A percentile compares a stretch with the other conserved stretches of the same genome.
These are phyloP conservation scores for Heliconius eleuchia DNA, from an alignment of 1,140 invertebrate species.

Conservation along the genomic window DNA sequence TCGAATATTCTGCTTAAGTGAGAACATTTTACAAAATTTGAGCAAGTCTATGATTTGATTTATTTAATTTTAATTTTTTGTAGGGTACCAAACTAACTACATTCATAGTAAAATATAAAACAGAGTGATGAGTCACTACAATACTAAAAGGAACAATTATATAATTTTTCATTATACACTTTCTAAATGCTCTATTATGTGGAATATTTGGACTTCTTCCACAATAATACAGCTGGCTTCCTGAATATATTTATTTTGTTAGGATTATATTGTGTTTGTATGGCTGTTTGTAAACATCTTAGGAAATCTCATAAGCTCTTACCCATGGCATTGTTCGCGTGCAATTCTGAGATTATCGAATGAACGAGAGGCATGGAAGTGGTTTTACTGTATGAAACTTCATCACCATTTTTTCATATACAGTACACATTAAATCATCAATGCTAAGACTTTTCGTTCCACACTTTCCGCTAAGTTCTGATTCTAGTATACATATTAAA, in stretches of 20 bases:
- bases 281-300: background rate
- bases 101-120: background rate
- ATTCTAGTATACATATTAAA: no score
- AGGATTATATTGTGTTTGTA: background rate
- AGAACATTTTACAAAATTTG: no score
- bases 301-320: background rate
- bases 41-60: no score
- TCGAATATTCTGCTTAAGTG: no score
- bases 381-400: background rate
- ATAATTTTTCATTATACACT: background rate
- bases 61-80: no score
- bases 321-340: background rate
- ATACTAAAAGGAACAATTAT: background rate
- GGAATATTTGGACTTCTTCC: background rate
- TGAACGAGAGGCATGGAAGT: background rate
- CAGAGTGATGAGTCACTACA: background rate
- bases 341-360: background rate
- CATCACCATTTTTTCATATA: no score
- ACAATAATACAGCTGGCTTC: slow-evolving; percentile 5
- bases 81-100: no score
- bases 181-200: background rate
- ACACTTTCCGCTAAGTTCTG: no score
- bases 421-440: no score
- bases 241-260: background rate
- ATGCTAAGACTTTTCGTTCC: no score